Evolutionary conservation across 2,888 invertebrate genomes (phyloP), one percentile per base, ranked within the genome.

Genomic region (Latrodectus elegans): DNA sequence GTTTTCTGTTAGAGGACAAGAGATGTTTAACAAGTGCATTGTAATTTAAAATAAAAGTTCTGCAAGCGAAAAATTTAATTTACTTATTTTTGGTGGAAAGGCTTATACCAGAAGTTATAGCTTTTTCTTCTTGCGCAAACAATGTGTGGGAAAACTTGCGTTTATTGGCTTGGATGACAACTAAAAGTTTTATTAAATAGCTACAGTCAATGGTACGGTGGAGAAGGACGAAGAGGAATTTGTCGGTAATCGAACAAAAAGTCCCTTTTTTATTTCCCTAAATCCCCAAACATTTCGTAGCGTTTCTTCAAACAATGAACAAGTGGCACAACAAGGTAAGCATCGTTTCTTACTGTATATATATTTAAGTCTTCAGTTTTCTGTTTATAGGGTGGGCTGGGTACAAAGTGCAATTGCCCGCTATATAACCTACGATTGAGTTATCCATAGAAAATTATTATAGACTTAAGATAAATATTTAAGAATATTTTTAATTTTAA

Each of bases 41-140:
- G 76, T 74, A 81, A 75, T 85, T 79, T 53, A 15, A 22, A 49
- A 52, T 14, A 67, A 68, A 76, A 68, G 60, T 72, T 84, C 74
- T 79, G 72, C 78, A 79, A 74, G 74, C 55, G 84, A 79, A 84
- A 79, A 84, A 84, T 79, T 84, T 74, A 84, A 84, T 84, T 84
- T 84, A 68, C 55, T 84, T 84, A 70, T 65, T 72, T 65, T 53
- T 65, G 52, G 73, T 70, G 49, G 22, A 51, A 49, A 17, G 51
- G 15, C 15, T 26, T 78, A 17, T 52, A 26, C n/a, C 12, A 70
- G 26, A 67, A 78, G 52, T 52, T 15, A 77, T 52, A 67, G 67
- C 15, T 17, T 68, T 52, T 52, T 68, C 22, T 14, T 15, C 68
- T n/a, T 55, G 22, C 49, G 53, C 55, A 82, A 82, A 82, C 82